Evolutionary conservation across 92 coral and sea anemone species (phyloP), one percentile per base, ranked within the genome.

Genomic region (Paragorgia papillata): DNA sequence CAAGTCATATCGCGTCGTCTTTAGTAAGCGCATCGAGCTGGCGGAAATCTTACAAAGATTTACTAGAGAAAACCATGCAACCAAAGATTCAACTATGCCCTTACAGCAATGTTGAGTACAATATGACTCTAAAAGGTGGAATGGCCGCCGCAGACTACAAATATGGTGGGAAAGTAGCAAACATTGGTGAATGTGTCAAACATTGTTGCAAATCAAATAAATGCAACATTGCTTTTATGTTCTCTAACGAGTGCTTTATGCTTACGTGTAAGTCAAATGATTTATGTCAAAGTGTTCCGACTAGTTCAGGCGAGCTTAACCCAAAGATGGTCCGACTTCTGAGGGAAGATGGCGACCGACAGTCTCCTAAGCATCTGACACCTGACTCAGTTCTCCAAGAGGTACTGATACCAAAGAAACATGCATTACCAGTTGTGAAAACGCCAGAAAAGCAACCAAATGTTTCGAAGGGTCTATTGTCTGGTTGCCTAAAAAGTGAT

Each of bases 151-250:
- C 88, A 33, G 90, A 92, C 30, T 87, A 71, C 34, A 85, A 83
- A 59, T 66, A 74, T 12, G 84, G 69, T 35, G 85, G 85, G 9
- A 83, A 80, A 12, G 91, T 81, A 34, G 79, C 74, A 33, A 85
- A 77, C 17, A 85, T 92, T 61, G 86, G 85, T 24, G 86, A 87
- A 18, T 92, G 97, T 62, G 79, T 79, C 22, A 69, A 84, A 39
- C 80, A 68, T 14, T 92, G 97, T 82, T 92, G 97, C 78, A 68
- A 81, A 31, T 83, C 89, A 0, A 76, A 84, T 26, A 91, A 80
- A 67, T 92, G 97, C 32, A 88, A 85, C 33, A 86, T 84, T 7
- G 98, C 89, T 0, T 90, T 94, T 51, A 64, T 94, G 85, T 76
- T 94, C 78, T 78, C 86, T 29, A 80, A 86, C 46, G 86, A 82